These are phyloP conservation scores for Cheilosia pagana DNA, from an alignment of 2,888 invertebrate genomes.

Conservation along the genomic window DNA sequence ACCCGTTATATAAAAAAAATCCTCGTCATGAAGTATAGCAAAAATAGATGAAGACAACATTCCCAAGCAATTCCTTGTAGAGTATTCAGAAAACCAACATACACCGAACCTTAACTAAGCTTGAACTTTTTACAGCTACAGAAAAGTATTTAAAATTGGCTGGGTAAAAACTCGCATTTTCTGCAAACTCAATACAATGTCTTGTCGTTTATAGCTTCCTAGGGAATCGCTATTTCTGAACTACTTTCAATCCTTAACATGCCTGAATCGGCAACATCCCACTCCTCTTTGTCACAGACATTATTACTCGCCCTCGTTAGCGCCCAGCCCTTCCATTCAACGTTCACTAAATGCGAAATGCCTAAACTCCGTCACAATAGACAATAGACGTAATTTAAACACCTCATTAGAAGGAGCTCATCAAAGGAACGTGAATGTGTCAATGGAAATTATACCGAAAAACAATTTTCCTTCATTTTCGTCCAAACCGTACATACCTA, in stretches of 20 bases:
- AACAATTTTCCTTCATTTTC: slow-evolving; percentile 37
- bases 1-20: no score
- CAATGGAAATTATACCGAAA: slow-evolving; percentile 55
- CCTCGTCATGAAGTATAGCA: no score
- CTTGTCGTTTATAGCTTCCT: no score
- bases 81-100: no score
- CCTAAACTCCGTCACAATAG: slow-evolving; percentile 27
- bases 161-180: no score
- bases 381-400: slow-evolving; percentile 53
- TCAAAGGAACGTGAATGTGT: slow-evolving; percentile 44
- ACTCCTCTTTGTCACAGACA: slow-evolving; percentile 25
- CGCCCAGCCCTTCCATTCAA: slow-evolving; percentile 16
- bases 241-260: background rate
- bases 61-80: no score
- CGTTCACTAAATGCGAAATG: slow-evolving; percentile 29
- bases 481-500: background rate
- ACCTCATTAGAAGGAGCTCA: slow-evolving; percentile 54
- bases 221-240: background rate
- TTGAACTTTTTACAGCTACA: no score
- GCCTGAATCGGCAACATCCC: slow-evolving; percentile 6
- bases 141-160: no score
- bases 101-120: no score
- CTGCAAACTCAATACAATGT: no score
- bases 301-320: slow-evolving; percentile 22
- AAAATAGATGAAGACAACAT: no score